Conservation (phyloP, 2,797 vertebrate genomes). For the Periophthalmus magnuspinnatus region DNA sequence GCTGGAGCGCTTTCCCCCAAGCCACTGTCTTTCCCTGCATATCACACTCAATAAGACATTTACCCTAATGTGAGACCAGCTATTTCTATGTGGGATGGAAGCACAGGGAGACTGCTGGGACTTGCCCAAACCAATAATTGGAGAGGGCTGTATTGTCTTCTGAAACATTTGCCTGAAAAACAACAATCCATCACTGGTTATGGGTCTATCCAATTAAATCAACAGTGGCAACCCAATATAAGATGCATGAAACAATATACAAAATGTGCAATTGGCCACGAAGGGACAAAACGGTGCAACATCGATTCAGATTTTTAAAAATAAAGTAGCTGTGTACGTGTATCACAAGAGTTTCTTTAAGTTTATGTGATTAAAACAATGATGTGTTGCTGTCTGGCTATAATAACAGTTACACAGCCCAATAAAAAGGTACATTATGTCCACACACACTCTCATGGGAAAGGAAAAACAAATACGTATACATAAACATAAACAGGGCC, state of each 20-base stretch:
- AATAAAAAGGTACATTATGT: not conserved
- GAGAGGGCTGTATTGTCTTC: not conserved
- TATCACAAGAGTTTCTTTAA: not conserved
- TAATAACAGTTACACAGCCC: not conserved
- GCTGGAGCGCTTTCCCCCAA: slow-evolving; percentile 23
- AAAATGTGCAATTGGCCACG: not conserved
- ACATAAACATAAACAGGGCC: not conserved
- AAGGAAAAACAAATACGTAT: slow-evolving; percentile 3
- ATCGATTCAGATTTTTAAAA: not conserved
- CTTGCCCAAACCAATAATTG: slow-evolving; percentile 8
- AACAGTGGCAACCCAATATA: not conserved
- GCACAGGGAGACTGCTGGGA: slow-evolving; percentile 2
- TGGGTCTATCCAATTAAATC: not conserved
- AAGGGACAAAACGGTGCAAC: not conserved
- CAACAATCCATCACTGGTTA: slow-evolving; percentile 3
- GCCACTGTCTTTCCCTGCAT: slow-evolving; percentile 25
- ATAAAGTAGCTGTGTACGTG: not conserved
- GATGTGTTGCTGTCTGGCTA: not conserved
- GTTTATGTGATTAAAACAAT: not conserved
- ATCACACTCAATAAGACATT: slow-evolving; percentile 29
- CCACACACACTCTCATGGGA: not conserved
- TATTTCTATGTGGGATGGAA: slow-evolving; percentile 3
- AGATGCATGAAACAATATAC: not conserved
- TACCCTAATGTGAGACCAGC: slow-evolving; percentile 8
- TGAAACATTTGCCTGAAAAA: not conserved